These are phyloP conservation scores for Thymallus thymallus DNA, from an alignment of 2,113 vertebrate genomes.

Conservation along the genomic window DNA sequence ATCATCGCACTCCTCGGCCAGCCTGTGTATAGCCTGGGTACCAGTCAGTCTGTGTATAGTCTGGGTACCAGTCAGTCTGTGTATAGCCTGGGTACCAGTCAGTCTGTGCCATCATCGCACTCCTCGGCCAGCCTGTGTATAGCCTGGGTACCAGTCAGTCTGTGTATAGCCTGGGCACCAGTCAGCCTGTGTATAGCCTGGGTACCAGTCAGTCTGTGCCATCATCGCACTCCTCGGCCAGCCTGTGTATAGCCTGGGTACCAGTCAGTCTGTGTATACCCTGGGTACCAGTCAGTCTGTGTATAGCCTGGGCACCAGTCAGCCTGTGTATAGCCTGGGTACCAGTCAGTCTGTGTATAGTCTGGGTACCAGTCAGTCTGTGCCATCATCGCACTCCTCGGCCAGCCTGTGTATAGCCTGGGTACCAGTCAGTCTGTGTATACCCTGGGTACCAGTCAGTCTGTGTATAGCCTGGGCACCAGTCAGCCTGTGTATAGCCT, in stretches of 20 bases:
- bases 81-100: constrained; percentile 17
- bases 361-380: not conserved
- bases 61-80: too few species aligned
- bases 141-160: not conserved
- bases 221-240: too few species aligned
- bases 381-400: too few species aligned
- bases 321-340: constrained; percentile 50
- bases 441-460: too few species aligned
- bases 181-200: constrained; percentile 36
- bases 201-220: not conserved
- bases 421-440: constrained; percentile 31
- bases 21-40: constrained; percentile 31
- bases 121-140: too few species aligned
- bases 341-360: constrained; percentile 45
- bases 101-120: too few species aligned
- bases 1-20: too few species aligned
- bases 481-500: constrained; percentile 42
- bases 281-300: too few species aligned
- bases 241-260: constrained; percentile 31
- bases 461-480: constrained; percentile 28
- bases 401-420: constrained; percentile 36
- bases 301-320: constrained; percentile 15
- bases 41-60: constrained; percentile 37
- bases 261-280: constrained; percentile 44
- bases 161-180: too few species aligned